Percentiles rank a stretch among this genome's conserved stretches.
Evolutionary conservation across 1,140 invertebrate species (phyloP).

Genomic region (Pseudoatta argentina): DNA sequence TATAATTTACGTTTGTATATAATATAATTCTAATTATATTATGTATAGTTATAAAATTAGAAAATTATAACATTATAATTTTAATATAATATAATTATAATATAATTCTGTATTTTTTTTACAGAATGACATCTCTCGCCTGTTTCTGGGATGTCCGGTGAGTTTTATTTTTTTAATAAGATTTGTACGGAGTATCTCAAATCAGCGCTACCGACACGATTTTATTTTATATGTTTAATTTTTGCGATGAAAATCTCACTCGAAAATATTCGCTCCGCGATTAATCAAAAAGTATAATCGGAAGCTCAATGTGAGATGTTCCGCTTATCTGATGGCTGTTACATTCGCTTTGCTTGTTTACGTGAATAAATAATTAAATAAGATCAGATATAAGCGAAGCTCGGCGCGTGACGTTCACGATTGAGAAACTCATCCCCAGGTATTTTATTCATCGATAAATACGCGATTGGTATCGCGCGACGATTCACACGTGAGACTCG

Average conservation of each 20-base stretch:
- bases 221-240: background rate
- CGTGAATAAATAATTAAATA: conserved; percentile 25
- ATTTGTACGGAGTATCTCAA: background rate
- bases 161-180: background rate
- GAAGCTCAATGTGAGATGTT: background rate
- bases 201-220: background rate
- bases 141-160: background rate
- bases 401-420: background rate
- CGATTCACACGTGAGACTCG: conserved; percentile 28
- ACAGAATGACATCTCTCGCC: background rate
- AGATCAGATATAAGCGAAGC: background rate
- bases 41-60: no score
- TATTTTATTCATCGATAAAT: conserved; percentile 50
- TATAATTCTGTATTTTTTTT: background rate
- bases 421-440: background rate
- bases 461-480: conserved; percentile 44
- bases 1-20: no score
- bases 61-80: no score
- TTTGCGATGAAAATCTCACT: background rate
- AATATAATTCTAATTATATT: no score
- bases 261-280: background rate
- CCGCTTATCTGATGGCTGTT: background rate
- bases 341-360: background rate
- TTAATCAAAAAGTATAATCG: background rate
- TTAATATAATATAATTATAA: background rate